Evolutionary conservation across 2,797 vertebrate genomes (phyloP).

Genomic region (Iguana delicatissima): DNA sequence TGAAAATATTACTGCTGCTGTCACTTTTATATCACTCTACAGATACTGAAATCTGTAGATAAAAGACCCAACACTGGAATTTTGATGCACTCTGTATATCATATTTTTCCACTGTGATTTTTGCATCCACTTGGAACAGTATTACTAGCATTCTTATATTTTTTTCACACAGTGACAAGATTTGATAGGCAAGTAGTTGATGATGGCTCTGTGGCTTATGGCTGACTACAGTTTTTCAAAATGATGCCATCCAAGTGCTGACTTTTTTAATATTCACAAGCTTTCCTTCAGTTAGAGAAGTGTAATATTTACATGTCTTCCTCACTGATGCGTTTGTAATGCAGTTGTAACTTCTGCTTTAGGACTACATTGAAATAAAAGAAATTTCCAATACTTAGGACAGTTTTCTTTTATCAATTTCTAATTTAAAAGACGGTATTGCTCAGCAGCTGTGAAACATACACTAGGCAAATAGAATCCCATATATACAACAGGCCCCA

Average conservation of each 20-base stretch:
- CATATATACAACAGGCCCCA: background rate
- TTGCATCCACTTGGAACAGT: slow-evolving; percentile 25
- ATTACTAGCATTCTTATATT: slow-evolving; percentile 52
- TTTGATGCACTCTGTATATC: slow-evolving; percentile 20
- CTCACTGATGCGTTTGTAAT: background rate
- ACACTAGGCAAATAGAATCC: background rate
- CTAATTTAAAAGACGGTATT: background rate
- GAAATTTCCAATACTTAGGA: background rate
- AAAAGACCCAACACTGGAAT: background rate
- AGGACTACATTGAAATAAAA: background rate
- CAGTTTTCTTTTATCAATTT: background rate
- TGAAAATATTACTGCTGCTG: slow-evolving; percentile 25
- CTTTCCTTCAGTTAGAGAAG: slow-evolving; percentile 37
- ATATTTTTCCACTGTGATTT: slow-evolving; percentile 20
- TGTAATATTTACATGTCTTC: slow-evolving; percentile 37
- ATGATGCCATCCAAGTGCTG: slow-evolving; percentile 27
- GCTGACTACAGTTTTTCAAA: slow-evolving; percentile 28
- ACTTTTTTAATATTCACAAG: slow-evolving; percentile 46
- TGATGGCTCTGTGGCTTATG: slow-evolving; percentile 1
- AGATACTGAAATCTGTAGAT: background rate
- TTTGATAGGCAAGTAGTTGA: slow-evolving; percentile 37
- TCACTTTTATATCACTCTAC: slow-evolving; percentile 5
- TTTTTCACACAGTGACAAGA: slow-evolving; percentile 33
- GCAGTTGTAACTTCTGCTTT: background rate
- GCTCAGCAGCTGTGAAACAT: background rate